Evolutionary conservation across 2,113 vertebrate genomes (phyloP).

Genomic region (Oceanites oceanicus): DNA sequence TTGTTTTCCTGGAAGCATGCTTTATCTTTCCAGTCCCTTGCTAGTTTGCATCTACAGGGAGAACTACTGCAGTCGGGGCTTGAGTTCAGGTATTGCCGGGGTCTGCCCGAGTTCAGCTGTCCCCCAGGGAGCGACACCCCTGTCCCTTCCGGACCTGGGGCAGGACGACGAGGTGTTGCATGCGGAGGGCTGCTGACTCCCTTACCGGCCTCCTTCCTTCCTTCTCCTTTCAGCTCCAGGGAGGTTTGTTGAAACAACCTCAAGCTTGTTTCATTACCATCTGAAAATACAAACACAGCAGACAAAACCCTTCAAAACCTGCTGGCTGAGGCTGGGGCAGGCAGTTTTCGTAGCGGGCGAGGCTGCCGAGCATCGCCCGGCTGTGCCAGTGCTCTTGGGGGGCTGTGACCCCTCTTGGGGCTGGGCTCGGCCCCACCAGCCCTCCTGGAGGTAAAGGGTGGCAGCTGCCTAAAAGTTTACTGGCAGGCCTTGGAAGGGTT

Average conservation of each 20-base stretch:
- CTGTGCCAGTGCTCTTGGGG: neutral
- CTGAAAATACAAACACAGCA: neutral
- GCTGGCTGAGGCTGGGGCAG: neutral
- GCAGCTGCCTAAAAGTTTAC: neutral
- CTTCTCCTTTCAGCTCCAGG: neutral
- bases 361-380: neutral
- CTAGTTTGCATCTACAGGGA: neutral
- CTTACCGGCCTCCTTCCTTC: neutral
- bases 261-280: neutral
- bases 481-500: neutral
- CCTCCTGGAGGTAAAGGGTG: neutral
- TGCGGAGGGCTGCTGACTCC: neutral
- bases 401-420: neutral
- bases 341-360: rapidly evolving
- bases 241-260: neutral
- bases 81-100: neutral
- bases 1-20: neutral
- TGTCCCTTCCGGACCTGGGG: neutral
- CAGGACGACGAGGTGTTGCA: neutral
- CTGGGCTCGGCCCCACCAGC: neutral
- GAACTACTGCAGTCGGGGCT: neutral
- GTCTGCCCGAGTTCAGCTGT: neutral
- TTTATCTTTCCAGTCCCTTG: neutral
- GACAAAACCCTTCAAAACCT: neutral
- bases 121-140: neutral